These are phyloP conservation scores for Crotophaga sulcirostris DNA, from an alignment of 2,113 vertebrate species.

Conservation along the genomic window DNA sequence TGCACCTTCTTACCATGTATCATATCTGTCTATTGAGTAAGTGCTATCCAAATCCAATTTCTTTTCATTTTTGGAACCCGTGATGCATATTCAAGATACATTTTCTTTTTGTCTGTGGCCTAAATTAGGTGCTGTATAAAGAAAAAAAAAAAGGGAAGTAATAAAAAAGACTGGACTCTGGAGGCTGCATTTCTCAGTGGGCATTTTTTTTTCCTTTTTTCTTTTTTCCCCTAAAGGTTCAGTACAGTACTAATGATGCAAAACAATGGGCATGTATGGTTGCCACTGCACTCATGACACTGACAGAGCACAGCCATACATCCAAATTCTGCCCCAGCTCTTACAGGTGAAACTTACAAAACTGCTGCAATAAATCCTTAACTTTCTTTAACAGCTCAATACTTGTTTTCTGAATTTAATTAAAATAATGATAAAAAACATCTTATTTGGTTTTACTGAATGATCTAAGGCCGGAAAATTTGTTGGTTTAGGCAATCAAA, in stretches of 20 bases:
- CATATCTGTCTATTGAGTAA: conserved; percentile 93
- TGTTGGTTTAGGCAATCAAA: background rate
- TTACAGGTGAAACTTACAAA: conserved; percentile 52
- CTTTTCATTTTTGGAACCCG: conserved; percentile 86
- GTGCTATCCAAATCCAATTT: conserved; percentile 88
- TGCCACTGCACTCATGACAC: background rate
- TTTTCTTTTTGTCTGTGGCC: conserved; percentile 80
- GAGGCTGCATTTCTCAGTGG: conserved; percentile 25
- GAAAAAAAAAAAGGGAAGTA: conserved; percentile 25
- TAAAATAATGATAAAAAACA: background rate
- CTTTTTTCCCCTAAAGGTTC: conserved; percentile 4
- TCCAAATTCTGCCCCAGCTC: conserved; percentile 26
- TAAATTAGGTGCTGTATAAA: conserved; percentile 76
- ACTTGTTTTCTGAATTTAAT: conserved; percentile 2
- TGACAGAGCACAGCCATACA: background rate
- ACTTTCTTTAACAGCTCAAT: background rate
- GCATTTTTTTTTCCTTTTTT: conserved; percentile 41
- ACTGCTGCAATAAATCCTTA: background rate
- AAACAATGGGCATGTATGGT: conserved; percentile 44
- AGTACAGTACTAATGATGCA: conserved; percentile 44
- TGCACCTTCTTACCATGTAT: conserved; percentile 98
- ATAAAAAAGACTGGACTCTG: conserved; percentile 50
- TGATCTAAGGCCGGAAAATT: background rate
- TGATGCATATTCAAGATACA: conserved; percentile 89
- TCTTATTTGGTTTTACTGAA: background rate